These are phyloP conservation scores for Plebejus melissa DNA, from an alignment of 2,888 invertebrate genomes.

Conservation along the genomic window DNA sequence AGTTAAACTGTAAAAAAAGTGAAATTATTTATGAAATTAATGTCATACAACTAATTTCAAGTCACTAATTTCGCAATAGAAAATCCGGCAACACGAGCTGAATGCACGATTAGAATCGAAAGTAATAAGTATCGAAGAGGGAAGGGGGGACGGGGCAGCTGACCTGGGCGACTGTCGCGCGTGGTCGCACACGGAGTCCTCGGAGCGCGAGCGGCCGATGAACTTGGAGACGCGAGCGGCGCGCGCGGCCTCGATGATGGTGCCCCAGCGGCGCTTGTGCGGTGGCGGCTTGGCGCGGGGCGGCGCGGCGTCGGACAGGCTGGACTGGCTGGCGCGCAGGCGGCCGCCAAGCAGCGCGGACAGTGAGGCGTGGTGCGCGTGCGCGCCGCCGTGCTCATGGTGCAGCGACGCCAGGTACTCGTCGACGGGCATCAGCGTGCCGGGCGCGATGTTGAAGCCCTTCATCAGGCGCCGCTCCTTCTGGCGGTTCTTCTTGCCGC, in stretches of 20 bases:
- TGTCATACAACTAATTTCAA: no score
- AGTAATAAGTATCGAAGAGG: background rate
- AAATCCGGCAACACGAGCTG: no score
- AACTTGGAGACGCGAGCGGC: conserved; percentile 88
- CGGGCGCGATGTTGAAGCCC: conserved; percentile 93
- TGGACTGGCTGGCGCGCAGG: conserved; percentile 57
- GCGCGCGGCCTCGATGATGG: conserved; percentile 92
- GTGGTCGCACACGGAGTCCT: conserved; percentile 87
- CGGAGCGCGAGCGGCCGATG: conserved; percentile 87
- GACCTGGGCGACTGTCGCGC: conserved; percentile 78
- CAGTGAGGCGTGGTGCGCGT: conserved; percentile 70
- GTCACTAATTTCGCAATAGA: no score
- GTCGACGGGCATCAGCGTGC: conserved; percentile 85
- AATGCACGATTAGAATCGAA: no score
- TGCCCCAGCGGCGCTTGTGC: conserved; percentile 89
- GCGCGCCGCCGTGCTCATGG: conserved; percentile 71
- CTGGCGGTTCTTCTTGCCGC: conserved; percentile 95
- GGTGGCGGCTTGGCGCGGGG: conserved; percentile 72
- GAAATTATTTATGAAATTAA: no score
- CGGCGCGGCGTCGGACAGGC: conserved; percentile 58
- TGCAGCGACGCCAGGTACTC: conserved; percentile 88
- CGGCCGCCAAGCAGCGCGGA: conserved; percentile 83
- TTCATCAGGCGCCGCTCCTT: conserved; percentile 96
- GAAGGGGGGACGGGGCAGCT: background rate
- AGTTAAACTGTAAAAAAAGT: no score